Evolutionary conservation across 2,797 vertebrate species (phyloP).

Genomic region (Lagorchestes hirsutus): DNA sequence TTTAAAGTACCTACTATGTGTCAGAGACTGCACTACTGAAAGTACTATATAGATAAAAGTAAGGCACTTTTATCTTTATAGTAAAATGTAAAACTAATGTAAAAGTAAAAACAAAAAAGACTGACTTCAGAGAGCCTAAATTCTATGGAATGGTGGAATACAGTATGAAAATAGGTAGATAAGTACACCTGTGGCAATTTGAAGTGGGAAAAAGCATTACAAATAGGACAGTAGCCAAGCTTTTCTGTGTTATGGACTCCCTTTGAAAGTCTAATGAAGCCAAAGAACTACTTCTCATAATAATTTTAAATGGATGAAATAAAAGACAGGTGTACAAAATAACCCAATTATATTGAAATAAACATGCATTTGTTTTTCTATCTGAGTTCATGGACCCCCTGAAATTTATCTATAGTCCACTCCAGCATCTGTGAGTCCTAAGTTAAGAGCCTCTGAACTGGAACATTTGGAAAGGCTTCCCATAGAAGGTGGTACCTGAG

Average conservation of each 20-base stretch:
- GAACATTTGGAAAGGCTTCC: neutral
- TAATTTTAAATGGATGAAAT: neutral
- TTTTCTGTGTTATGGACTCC: neutral
- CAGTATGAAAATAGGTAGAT: neutral
- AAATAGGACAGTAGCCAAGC: neutral
- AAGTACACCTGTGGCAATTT: neutral
- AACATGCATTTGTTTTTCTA: neutral
- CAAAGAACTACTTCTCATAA: neutral
- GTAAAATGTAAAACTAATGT: neutral
- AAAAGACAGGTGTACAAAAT: neutral
- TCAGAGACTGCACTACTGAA: neutral
- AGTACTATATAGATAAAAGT: neutral
- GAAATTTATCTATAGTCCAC: neutral
- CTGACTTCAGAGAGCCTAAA: neutral
- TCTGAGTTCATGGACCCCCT: neutral
- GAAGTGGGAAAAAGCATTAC: neutral
- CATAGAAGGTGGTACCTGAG: neutral
- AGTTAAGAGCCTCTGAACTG: neutral
- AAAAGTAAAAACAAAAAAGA: neutral
- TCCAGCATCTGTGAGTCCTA: neutral
- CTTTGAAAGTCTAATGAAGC: neutral
- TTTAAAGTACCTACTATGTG: neutral
- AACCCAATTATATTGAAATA: neutral
- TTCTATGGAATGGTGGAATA: neutral
- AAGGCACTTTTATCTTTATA: neutral